phyloP scores from a whole-genome alignment of 2,888 invertebrate genomes.

The Perizoma flavofasciatum region DNA sequence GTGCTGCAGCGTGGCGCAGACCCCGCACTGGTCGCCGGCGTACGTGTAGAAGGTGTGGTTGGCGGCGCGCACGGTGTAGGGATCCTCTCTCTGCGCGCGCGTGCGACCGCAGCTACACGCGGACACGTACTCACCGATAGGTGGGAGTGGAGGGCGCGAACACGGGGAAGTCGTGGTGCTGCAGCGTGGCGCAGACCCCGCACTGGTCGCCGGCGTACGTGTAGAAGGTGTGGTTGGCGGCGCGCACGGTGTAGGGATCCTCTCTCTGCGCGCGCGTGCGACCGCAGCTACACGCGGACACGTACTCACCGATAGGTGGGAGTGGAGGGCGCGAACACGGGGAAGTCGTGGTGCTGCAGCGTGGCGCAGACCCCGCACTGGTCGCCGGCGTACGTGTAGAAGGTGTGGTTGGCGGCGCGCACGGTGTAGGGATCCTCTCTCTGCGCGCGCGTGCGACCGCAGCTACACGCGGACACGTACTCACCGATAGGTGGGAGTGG shows the following conservation, averaged over 20 bases:
- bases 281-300: slow-evolving; percentile 97
- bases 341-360: slow-evolving; percentile 89
- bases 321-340: slow-evolving; percentile 94
- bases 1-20: slow-evolving; percentile 87
- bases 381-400: slow-evolving; percentile 90
- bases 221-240: slow-evolving; percentile 97
- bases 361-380: slow-evolving; percentile 90
- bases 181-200: slow-evolving; percentile 88
- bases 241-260: slow-evolving; percentile 94
- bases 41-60: slow-evolving; percentile 94
- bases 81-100: slow-evolving; percentile 95
- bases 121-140: slow-evolving; percentile 84
- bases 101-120: slow-evolving; percentile 97
- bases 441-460: slow-evolving; percentile 93
- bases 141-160: slow-evolving; percentile 91
- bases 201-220: slow-evolving; percentile 89
- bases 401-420: slow-evolving; percentile 94
- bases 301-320: slow-evolving; percentile 71
- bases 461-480: slow-evolving; percentile 95
- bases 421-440: slow-evolving; percentile 97
- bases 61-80: slow-evolving; percentile 94
- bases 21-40: slow-evolving; percentile 90
- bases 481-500: slow-evolving; percentile 71
- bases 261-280: slow-evolving; percentile 92
- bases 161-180: slow-evolving; percentile 89